A percentile compares a stretch with the other conserved stretches of the same genome.
phyloP scores from a whole-genome alignment of 2,113 vertebrate species.

The Grallaria varia region DNA sequence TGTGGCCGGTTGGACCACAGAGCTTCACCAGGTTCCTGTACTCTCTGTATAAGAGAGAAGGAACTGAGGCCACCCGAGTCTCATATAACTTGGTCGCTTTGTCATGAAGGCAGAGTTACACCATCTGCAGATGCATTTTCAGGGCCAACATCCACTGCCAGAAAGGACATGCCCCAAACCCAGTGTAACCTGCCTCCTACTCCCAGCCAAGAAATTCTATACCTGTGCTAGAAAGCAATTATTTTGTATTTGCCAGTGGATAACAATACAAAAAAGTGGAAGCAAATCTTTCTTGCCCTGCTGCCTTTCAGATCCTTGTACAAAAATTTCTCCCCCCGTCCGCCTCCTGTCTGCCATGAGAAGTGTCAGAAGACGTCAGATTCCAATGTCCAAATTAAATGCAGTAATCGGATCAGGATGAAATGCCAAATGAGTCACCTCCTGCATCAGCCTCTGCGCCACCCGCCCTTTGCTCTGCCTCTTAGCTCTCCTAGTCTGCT shows the following conservation, averaged over 20 bases:
- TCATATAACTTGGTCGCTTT: not conserved
- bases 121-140: not conserved
- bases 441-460: conserved; percentile 18
- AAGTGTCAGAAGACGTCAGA: conserved; percentile 8
- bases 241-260: not conserved
- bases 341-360: not conserved
- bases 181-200: not conserved
- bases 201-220: not conserved
- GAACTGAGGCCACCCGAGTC: not conserved
- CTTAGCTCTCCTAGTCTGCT: conserved; percentile 30
- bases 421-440: conserved; percentile 67
- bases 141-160: not conserved
- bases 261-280: not conserved
- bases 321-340: not conserved
- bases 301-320: not conserved
- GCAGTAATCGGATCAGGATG: conserved; percentile 58
- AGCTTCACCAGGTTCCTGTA: not conserved
- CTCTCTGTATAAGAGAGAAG: not conserved
- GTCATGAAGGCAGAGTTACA: not conserved
- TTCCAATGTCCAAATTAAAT: conserved; percentile 51
- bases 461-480: conserved; percentile 51
- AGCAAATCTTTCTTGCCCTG: not conserved
- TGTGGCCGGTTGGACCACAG: not conserved
- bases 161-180: not conserved
- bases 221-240: not conserved